A percentile compares a stretch with the other conserved stretches of the same genome.
Evolutionary conservation across 2,888 invertebrate genomes (phyloP).

Genomic region (Cantharis rustica): DNA sequence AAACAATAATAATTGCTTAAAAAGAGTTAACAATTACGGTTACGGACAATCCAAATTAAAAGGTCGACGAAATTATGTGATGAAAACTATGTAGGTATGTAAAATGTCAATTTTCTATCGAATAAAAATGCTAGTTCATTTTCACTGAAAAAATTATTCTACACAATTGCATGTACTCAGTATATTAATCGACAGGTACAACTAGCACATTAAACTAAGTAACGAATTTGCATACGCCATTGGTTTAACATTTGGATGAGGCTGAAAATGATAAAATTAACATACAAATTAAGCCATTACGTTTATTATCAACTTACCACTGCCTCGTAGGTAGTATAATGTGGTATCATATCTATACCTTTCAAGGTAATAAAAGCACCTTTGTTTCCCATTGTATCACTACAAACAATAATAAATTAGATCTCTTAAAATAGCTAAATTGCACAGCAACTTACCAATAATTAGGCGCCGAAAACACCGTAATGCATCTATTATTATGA

Average conservation of each 20-base stretch:
- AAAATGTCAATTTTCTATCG: neutral
- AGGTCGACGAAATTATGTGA: neutral
- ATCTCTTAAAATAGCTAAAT: neutral
- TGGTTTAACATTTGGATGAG: constrained; percentile 95
- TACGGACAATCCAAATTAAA: neutral
- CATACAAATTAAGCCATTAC: neutral
- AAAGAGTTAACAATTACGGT: constrained; percentile 1
- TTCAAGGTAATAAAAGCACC: constrained; percentile 96
- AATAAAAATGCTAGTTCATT: neutral
- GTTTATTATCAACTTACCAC: constrained; percentile 82
- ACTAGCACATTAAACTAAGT: constrained; percentile 76
- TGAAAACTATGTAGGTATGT: neutral
- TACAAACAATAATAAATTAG: constrained; percentile 55
- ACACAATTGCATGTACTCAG: constrained; percentile 13
- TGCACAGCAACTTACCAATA: constrained; percentile 77
- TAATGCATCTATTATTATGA: constrained; percentile 95
- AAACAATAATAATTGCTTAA: neutral
- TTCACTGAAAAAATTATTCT: constrained; percentile 23
- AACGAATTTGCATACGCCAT: constrained; percentile 95
- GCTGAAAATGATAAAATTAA: constrained; percentile 64
- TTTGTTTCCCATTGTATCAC: constrained; percentile 99
- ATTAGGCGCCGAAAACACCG: constrained; percentile 99
- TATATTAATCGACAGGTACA: constrained; percentile 49
- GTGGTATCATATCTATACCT: constrained; percentile 89
- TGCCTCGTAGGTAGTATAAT: constrained; percentile 90